phyloP scores from a whole-genome alignment of 2,797 vertebrate species.

The Arnoldichthys spilopterus region DNA sequence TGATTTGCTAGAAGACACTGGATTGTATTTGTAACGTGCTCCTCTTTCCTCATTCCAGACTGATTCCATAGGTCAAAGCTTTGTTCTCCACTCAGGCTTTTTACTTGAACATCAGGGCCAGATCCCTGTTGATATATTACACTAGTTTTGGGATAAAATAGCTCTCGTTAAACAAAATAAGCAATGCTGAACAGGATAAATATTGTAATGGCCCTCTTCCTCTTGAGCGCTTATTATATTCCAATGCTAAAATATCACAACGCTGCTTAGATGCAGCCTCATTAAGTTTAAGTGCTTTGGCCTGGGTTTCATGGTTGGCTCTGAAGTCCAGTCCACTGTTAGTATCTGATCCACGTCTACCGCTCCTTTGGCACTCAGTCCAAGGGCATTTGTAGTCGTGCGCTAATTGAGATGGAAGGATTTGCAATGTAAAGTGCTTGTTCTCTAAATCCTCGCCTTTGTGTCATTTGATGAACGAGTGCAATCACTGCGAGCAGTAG shows the following conservation, averaged over 20 bases:
- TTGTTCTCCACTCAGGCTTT: too few relatives aligned
- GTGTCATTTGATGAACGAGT: constrained; percentile 41
- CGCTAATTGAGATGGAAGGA: constrained; percentile 34
- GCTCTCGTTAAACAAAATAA: not conserved
- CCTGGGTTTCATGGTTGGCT: not conserved
- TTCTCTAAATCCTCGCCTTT: constrained; percentile 30
- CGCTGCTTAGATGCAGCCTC: not conserved
- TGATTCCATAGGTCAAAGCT: too few relatives aligned
- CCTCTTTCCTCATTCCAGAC: not conserved
- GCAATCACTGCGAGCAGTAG: constrained; percentile 10
- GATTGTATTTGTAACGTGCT: not conserved
- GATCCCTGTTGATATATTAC: too few relatives aligned
- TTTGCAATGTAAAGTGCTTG: constrained; percentile 28
- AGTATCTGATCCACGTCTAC: not conserved
- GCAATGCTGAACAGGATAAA: constrained; percentile 24
- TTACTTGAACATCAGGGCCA: too few relatives aligned
- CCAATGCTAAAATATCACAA: not conserved
- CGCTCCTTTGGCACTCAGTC: constrained; percentile 5
- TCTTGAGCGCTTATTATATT: constrained; percentile 14
- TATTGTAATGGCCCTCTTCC: constrained; percentile 17
- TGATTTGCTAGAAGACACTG: not conserved
- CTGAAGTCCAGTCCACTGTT: constrained; percentile 15
- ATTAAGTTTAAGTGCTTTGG: constrained; percentile 13
- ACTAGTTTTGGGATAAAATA: not conserved
- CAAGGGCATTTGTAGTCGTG: constrained; percentile 4